phyloP scores from a whole-genome alignment of 2,888 invertebrate species.

The Lapara coniferarum region DNA sequence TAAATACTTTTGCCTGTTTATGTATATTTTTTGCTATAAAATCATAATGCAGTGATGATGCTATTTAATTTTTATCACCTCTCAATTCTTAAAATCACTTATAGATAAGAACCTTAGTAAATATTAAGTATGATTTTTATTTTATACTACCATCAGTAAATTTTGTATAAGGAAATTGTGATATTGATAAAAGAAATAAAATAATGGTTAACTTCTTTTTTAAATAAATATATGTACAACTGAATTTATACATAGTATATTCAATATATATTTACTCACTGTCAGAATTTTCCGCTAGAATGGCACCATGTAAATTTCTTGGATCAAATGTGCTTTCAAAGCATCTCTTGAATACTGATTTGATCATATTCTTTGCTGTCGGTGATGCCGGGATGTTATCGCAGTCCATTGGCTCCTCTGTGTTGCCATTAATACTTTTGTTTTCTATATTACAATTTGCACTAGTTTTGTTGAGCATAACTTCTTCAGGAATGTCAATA shows the following conservation, averaged over 20 bases:
- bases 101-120: no score
- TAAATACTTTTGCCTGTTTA: slow-evolving; percentile 74
- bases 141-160: no score
- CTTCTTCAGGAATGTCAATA: slow-evolving; percentile 70
- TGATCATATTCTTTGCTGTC: slow-evolving; percentile 82
- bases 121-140: no score
- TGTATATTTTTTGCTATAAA: slow-evolving; percentile 83
- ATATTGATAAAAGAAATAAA: not conserved
- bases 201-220: not conserved
- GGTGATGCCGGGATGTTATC: slow-evolving; percentile 85
- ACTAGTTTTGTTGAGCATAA: slow-evolving; percentile 34
- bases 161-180: no score
- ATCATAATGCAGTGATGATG: slow-evolving; percentile 77
- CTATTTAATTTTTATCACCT: slow-evolving; percentile 65
- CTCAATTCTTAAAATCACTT: not conserved
- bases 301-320: slow-evolving; percentile 80
- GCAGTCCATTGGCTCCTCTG: slow-evolving; percentile 51
- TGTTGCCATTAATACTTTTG: slow-evolving; percentile 31
- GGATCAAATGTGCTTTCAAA: slow-evolving; percentile 89
- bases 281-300: slow-evolving; percentile 90
- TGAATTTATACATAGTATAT: slow-evolving; percentile 21
- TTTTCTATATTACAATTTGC: slow-evolving; percentile 43
- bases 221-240: slow-evolving; percentile 26
- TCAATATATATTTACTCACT: slow-evolving; percentile 66
- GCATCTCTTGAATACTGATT: slow-evolving; percentile 88